These are phyloP conservation scores for Taenaris catops DNA, from an alignment of 2,888 invertebrate genomes.

Conservation along the genomic window DNA sequence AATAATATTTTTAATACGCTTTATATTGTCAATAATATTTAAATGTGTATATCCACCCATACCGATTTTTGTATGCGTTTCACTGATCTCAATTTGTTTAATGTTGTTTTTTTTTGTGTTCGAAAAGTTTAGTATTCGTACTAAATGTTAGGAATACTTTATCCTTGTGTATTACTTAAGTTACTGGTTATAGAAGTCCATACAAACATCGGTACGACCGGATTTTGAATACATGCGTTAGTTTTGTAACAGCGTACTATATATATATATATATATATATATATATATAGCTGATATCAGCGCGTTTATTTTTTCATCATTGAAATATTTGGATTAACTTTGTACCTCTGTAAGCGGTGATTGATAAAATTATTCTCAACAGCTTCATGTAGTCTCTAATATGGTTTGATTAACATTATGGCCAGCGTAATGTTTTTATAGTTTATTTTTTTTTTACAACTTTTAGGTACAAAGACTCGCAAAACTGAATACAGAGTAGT, in stretches of 20 bases:
- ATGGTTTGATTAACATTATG: no score
- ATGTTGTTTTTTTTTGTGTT: conserved; percentile 28
- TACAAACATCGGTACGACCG: conserved; percentile 52
- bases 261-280: no score
- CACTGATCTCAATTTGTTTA: conserved; percentile 60
- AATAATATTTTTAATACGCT: no score
- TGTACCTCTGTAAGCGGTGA: conserved; percentile 22
- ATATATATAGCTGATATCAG: no score
- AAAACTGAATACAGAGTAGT: no score
- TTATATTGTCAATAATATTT: neutral
- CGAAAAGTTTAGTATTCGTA: conserved; percentile 37
- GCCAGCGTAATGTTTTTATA: no score
- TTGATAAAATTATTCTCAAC: conserved; percentile 25
- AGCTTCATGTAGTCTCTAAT: no score
- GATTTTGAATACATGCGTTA: conserved; percentile 34
- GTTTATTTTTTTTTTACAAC: no score
- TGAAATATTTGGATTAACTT: conserved; percentile 36
- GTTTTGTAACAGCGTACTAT: conserved; percentile 35
- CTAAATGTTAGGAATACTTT: conserved; percentile 7
- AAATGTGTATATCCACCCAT: no score
- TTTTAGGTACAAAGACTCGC: no score
- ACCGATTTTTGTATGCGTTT: conserved; percentile 62
- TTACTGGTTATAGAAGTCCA: conserved; percentile 41
- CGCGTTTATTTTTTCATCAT: conserved; percentile 67
- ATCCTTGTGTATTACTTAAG: conserved; percentile 33